Percentiles rank a stretch among this genome's conserved stretches.
Conservation (phyloP, 2,797 vertebrate species). For the Eleutherodactylus coqui region DNA sequence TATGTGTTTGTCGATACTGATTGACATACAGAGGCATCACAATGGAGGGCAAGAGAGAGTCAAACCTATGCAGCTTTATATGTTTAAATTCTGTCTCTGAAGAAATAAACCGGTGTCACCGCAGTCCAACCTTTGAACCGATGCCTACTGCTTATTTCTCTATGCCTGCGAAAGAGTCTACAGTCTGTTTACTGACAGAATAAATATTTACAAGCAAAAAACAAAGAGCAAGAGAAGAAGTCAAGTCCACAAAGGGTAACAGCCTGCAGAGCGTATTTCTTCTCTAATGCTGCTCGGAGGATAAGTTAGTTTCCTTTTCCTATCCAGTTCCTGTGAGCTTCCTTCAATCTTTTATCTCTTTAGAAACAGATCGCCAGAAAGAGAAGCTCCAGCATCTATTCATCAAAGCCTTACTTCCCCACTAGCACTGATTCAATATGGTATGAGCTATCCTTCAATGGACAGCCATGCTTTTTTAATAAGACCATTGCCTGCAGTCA, state of each 20-base stretch:
- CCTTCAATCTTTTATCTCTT: slow-evolving; percentile 48
- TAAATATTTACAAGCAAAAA: slow-evolving; percentile 49
- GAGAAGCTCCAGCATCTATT: slow-evolving; percentile 39
- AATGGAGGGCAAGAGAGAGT: slow-evolving; percentile 13
- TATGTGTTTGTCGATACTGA: slow-evolving; percentile 34
- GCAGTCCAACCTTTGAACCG: slow-evolving; percentile 14
- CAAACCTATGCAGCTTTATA: slow-evolving; percentile 14
- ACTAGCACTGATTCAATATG: slow-evolving; percentile 43
- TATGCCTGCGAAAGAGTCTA: slow-evolving; percentile 31
- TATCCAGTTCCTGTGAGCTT: slow-evolving; percentile 31
- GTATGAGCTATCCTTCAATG: slow-evolving; percentile 3
- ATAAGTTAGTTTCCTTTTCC: slow-evolving; percentile 17
- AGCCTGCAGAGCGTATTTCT: slow-evolving; percentile 7
- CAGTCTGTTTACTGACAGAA: slow-evolving; percentile 43
- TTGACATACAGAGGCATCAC: slow-evolving; percentile 29
- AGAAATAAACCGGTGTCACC: slow-evolving; percentile 37
- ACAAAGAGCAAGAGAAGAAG: slow-evolving; percentile 47
- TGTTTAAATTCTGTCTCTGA: slow-evolving; percentile 37
- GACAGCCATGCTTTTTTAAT: slow-evolving; percentile 43
- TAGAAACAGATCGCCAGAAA: slow-evolving; percentile 52
- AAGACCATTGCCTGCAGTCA: slow-evolving; percentile 37
- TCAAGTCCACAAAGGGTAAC: slow-evolving; percentile 15
- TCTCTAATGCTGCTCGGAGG: slow-evolving; percentile 39
- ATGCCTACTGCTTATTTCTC: neutral
- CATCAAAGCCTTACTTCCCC: slow-evolving; percentile 54